Evolutionary conservation across 2,888 invertebrate genomes (phyloP), one percentile per base, ranked within the genome.

Genomic region (Stenchaetothrips biformis): DNA sequence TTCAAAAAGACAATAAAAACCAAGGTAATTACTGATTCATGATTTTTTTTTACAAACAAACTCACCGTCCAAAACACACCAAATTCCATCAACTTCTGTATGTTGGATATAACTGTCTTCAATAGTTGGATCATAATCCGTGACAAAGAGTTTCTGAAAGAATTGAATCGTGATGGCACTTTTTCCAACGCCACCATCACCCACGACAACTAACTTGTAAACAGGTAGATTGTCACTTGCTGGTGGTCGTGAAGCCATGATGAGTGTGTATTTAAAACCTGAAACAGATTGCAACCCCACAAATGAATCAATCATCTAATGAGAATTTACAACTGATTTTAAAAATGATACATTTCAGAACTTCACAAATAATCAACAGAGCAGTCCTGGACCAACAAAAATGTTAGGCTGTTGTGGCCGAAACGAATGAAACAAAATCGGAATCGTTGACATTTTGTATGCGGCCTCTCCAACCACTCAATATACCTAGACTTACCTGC

Each of bases 111-210:
- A 97, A 81, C 96, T 96, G 87, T 97, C 97, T 88, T 97, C 97
- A 82, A 97, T 97, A 25, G 97, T 97, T 9, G 97, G 97, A 88
- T 97, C 97, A 85, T 97, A 97, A 87, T 97, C 97, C 0, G 95
- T 95, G 82, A 97, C 95, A 87, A 97, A 97, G 85, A 96, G 89
- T 87, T 96, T 96, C 88, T 97, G 97, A 87, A 97, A 97, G 88
- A 96, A 95, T 88, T 97, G 95, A 86, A 96, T 97, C n/a, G 97
- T 97, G 84, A 97, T 92, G n/a, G 96, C 96, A 85, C 95, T 95
- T 89, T 97, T 97, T 83, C 97, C 97, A 81, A 97, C 97, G 83
- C 97, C 97, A 83, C 97, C 97, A 88, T 96, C 96, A 7, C 97
- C 97, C 27, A 97, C 96, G 82, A 97, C 97, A 82, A 97, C 97